Evolutionary conservation across 2,888 invertebrate species (phyloP).

Genomic region (Argynnis bischoffii): DNA sequence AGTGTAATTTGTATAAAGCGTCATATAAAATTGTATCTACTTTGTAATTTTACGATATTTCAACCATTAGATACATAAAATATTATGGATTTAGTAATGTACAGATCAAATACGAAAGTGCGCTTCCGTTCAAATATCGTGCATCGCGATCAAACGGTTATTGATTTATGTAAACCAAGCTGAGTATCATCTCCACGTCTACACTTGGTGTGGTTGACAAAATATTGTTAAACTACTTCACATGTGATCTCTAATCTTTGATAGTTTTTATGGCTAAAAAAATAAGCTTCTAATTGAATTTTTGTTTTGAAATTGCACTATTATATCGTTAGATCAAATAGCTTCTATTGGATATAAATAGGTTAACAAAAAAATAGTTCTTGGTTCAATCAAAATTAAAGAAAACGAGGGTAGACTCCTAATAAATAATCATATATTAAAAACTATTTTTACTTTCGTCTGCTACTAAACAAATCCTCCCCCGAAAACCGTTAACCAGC

Average conservation of each 20-base stretch:
- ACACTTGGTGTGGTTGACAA: neutral
- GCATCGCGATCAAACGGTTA: constrained; percentile 28
- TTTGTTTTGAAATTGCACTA: no score
- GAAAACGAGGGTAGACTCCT: no score
- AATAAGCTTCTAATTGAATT: neutral
- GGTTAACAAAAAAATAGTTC: no score
- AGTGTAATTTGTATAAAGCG: neutral
- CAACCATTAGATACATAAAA: neutral
- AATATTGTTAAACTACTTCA: neutral
- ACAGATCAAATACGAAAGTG: constrained; percentile 9
- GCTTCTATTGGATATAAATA: no score
- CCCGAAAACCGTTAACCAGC: no score
- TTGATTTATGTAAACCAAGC: constrained; percentile 36
- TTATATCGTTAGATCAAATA: no score
- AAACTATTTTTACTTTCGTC: no score
- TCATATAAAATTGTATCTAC: neutral
- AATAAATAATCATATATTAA: no score
- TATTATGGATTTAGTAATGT: neutral
- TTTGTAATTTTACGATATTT: neutral
- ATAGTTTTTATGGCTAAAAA: neutral
- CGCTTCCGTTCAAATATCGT: constrained; percentile 23
- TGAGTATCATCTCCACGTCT: constrained; percentile 14
- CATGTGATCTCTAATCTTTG: neutral
- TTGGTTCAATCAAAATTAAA: no score
- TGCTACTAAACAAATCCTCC: no score